Conservation (phyloP, 1,140 invertebrate species). For the Harpegnathos saltator region DNA sequence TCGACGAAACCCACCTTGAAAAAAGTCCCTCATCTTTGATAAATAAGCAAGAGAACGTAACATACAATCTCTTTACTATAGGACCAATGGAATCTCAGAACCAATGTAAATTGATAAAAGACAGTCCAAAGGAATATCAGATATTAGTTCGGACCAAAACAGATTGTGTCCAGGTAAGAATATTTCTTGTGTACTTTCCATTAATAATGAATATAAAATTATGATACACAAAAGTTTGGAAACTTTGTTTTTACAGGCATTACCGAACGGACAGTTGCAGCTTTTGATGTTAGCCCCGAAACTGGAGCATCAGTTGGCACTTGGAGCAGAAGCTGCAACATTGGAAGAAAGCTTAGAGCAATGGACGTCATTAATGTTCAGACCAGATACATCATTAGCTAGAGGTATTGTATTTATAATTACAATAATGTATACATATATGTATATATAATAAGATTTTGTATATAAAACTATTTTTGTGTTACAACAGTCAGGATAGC, state of each 20-base stretch:
- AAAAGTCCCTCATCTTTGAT: not conserved
- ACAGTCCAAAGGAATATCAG: conserved; percentile 78
- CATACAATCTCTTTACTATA: conserved; percentile 84
- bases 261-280: conserved; percentile 65
- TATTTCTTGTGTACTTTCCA: not conserved
- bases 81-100: conserved; percentile 71
- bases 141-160: conserved; percentile 83
- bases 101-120: conserved; percentile 78
- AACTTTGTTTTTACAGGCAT: conserved; percentile 52
- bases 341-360: conserved; percentile 82
- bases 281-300: conserved; percentile 82
- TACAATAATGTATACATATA: conserved; percentile 1
- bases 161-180: conserved; percentile 82
- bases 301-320: conserved; percentile 84
- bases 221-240: not conserved
- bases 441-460: not conserved
- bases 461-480: conserved; percentile 27
- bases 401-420: conserved; percentile 79
- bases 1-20: not conserved
- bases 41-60: conserved; percentile 69
- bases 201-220: conserved; percentile 8
- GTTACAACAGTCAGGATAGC: conserved; percentile 81
- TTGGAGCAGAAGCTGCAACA: conserved; percentile 83
- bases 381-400: conserved; percentile 81
- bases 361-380: conserved; percentile 84